Conservation (phyloP, 2,797 vertebrate species). For the Sebastes hopkinsi region DNA sequence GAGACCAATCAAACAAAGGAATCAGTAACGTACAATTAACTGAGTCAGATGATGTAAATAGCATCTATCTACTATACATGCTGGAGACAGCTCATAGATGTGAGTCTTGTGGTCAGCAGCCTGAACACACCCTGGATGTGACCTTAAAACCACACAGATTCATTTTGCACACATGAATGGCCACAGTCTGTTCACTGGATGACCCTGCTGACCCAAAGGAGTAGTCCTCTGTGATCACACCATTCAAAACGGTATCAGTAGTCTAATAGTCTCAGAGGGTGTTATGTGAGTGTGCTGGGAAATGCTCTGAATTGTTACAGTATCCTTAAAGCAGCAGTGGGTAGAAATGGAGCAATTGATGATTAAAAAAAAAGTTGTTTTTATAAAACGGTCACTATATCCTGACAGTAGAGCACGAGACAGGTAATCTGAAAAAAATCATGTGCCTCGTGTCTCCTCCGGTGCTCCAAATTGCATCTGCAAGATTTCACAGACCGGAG, state of each 20-base stretch:
- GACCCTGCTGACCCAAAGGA: slow-evolving; percentile 1
- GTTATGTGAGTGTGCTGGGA: not conserved
- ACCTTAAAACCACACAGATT: not conserved
- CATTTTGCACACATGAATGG: not conserved
- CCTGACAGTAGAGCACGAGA: too few species aligned
- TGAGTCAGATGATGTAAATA: not conserved
- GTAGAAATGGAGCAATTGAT: too few species aligned
- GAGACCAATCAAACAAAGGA: not conserved
- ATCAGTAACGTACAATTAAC: not conserved
- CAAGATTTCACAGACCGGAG: too few species aligned
- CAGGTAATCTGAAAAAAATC: too few species aligned
- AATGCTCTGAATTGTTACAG: not conserved
- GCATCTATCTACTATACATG: not conserved
- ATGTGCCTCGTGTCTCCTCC: too few species aligned
- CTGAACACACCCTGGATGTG: not conserved
- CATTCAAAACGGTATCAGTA: not conserved
- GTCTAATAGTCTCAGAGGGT: not conserved
- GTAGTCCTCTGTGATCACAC: not conserved
- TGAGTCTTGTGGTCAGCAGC: not conserved
- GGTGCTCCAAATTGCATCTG: too few species aligned
- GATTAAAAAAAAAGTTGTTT: too few species aligned
- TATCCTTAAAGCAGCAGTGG: not conserved
- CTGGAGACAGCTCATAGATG: not conserved
- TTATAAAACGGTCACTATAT: too few species aligned
- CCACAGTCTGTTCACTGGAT: not conserved